Conservation (phyloP, 2,797 vertebrate genomes). For the Smutsia gigantea region DNA sequence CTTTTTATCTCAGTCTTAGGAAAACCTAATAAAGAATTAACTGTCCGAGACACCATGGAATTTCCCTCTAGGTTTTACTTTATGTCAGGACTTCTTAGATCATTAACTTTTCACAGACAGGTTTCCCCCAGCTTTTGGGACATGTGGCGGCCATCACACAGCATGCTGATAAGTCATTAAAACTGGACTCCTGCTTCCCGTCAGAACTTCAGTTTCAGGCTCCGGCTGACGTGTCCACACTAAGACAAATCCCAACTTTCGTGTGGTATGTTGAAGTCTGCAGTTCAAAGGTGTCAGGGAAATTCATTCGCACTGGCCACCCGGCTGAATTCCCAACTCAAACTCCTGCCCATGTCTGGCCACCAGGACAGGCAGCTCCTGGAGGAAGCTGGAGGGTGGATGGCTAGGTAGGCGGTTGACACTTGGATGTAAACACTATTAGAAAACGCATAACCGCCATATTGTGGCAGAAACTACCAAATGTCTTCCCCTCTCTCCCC, state of each 20-base stretch:
- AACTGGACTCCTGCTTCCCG: not conserved
- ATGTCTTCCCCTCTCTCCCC: not conserved
- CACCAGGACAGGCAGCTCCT: not conserved
- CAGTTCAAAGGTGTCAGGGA: not conserved
- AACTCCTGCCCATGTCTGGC: not conserved
- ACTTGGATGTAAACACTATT: not conserved
- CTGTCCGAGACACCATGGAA: constrained; percentile 84
- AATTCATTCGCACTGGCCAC: not conserved
- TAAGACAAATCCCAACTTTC: not conserved
- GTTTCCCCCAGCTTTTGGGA: constrained; percentile 71
- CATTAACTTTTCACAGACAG: constrained; percentile 86
- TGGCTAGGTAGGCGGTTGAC: not conserved
- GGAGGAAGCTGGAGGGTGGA: not conserved
- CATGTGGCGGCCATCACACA: constrained; percentile 13
- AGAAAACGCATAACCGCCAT: not conserved
- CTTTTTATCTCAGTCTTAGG: constrained; percentile 86
- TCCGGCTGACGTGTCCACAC: rapidly evolving
- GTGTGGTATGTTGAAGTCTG: rapidly evolving
- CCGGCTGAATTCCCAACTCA: not conserved
- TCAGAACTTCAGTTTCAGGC: not conserved
- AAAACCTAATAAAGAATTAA: constrained; percentile 90
- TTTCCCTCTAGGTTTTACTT: constrained; percentile 86
- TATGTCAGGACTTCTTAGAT: constrained; percentile 83
- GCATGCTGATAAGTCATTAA: constrained; percentile 43
- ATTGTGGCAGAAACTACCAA: not conserved